phyloP scores from a whole-genome alignment of 2,888 invertebrate species.

The Hydriomena furcata region DNA sequence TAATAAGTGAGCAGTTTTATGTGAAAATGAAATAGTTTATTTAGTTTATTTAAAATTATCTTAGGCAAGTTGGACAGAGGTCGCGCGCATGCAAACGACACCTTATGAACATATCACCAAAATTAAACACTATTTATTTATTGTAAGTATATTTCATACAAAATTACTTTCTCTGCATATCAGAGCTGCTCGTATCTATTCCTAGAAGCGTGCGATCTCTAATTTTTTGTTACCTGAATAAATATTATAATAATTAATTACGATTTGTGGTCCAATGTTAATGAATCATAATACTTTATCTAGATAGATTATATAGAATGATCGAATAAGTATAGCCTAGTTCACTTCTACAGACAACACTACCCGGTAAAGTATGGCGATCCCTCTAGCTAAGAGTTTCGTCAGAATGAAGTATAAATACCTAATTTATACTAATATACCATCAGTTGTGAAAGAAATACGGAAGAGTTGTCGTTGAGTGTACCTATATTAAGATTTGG shows the following conservation, averaged over 20 bases:
- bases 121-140: constrained; percentile 41
- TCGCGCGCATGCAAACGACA: constrained; percentile 48
- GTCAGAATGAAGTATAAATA: not conserved
- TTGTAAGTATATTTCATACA: constrained; percentile 39
- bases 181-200: constrained; percentile 47
- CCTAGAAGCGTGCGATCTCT: constrained; percentile 59
- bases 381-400: constrained; percentile 6
- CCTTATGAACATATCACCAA: constrained; percentile 59
- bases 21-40: constrained; percentile 76
- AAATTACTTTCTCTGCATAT: constrained; percentile 61
- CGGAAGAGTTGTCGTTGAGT: constrained; percentile 27
- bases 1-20: constrained; percentile 70
- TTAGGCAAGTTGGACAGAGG: constrained; percentile 68
- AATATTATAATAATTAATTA: constrained; percentile 80
- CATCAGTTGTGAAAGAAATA: constrained; percentile 4
- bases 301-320: constrained; percentile 73
- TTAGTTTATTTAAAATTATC: constrained; percentile 74
- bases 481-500: constrained; percentile 33
- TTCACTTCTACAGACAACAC: constrained; percentile 38
- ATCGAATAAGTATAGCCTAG: constrained; percentile 66
- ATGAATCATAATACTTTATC: constrained; percentile 79
- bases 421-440: not conserved
- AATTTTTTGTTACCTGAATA: constrained; percentile 82
- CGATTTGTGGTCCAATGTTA: constrained; percentile 83
- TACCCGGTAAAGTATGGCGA: not conserved